Percentiles rank a stretch among this genome's conserved stretches.
phyloP scores from a whole-genome alignment of 2,797 vertebrate species.

The Gobio occitaniae region DNA sequence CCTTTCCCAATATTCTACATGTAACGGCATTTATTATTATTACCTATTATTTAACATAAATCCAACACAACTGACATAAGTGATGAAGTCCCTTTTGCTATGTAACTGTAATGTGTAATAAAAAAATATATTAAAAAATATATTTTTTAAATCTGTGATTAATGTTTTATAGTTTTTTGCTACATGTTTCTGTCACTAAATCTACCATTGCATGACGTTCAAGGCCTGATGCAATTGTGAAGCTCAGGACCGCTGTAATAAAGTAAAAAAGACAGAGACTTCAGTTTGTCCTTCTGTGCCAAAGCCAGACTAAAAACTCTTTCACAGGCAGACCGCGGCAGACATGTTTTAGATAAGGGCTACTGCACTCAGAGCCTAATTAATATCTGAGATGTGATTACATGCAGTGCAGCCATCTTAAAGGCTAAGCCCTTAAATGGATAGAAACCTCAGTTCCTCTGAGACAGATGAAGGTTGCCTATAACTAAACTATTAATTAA shows the following conservation, averaged over 20 bases:
- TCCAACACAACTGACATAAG: not conserved
- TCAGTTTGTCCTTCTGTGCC: conserved; percentile 4
- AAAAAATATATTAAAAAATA: no score
- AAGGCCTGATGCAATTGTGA: not conserved
- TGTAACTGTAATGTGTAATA: not conserved
- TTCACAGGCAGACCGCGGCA: not conserved
- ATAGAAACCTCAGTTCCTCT: not conserved
- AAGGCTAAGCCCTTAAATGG: conserved; percentile 22
- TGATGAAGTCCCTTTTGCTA: not conserved
- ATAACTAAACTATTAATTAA: conserved; percentile 15
- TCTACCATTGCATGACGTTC: not conserved
- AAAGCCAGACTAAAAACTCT: conserved; percentile 19
- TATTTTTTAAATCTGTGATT: no score
- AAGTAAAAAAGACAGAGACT: conserved; percentile 11
- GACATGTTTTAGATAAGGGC: conserved; percentile 1
- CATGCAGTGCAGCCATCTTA: not conserved
- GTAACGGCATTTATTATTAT: no score
- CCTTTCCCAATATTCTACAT: not conserved
- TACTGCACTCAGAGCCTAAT: conserved; percentile 13
- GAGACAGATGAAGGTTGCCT: not conserved
- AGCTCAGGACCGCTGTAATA: not conserved
- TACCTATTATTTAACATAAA: not conserved
- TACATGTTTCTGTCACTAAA: not conserved
- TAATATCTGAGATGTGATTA: conserved; percentile 16
- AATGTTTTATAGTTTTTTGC: not conserved